Percentiles rank a stretch among this genome's conserved stretches.
These are phyloP conservation scores for Odontomachus brunneus DNA, from an alignment of 1,140 invertebrate genomes.

Conservation along the genomic window DNA sequence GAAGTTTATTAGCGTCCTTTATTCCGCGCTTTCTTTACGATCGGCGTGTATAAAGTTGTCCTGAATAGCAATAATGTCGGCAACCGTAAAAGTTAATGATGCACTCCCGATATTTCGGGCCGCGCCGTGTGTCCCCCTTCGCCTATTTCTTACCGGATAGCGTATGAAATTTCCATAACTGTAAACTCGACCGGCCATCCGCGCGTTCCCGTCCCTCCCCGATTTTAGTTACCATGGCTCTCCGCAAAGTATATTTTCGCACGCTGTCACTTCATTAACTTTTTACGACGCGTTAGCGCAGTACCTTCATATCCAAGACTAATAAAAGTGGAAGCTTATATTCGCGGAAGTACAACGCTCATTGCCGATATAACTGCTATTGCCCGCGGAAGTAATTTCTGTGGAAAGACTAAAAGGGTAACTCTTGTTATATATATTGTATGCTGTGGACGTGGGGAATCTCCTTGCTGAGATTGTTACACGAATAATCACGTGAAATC, in stretches of 20 bases:
- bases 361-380: not conserved
- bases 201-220: not conserved
- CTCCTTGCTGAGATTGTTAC: too few relatives aligned
- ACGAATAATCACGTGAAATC: too few relatives aligned
- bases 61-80: slow-evolving; percentile 67
- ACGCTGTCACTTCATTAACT: slow-evolving; percentile 51
- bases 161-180: slow-evolving; percentile 59
- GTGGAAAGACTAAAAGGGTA: too few relatives aligned
- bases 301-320: slow-evolving; percentile 6
- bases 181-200: slow-evolving; percentile 10
- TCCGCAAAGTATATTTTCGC: slow-evolving; percentile 39
- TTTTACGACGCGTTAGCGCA: slow-evolving; percentile 47
- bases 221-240: slow-evolving; percentile 48
- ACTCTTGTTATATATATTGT: not conserved
- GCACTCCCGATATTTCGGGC: slow-evolving; percentile 61
- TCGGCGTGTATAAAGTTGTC: slow-evolving; percentile 73
- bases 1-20: slow-evolving; percentile 77
- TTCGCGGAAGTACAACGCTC: not conserved
- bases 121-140: not conserved
- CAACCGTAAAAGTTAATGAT: slow-evolving; percentile 77
- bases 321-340: slow-evolving; percentile 23
- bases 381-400: not conserved
- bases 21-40: slow-evolving; percentile 71
- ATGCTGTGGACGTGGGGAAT: not conserved
- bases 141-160: slow-evolving; percentile 44